Conservation (phyloP, 2,113 vertebrate genomes). For the Saccopteryx leptura region DNA sequence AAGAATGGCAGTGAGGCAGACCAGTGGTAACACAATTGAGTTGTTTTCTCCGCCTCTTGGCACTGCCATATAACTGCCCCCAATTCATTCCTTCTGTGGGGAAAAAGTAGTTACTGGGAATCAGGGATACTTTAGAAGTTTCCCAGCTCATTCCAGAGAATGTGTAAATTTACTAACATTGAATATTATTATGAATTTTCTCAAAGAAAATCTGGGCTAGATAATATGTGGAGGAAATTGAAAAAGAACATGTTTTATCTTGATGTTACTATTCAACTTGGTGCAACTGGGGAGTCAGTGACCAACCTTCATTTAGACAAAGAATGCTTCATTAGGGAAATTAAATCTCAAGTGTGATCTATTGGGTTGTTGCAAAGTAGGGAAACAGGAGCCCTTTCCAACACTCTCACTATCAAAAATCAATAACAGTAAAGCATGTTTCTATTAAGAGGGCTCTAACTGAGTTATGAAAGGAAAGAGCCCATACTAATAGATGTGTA, state of each 20-base stretch:
- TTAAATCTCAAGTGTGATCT: not conserved
- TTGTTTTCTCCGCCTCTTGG: not conserved
- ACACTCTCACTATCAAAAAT: not conserved
- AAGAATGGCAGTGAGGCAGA: not conserved
- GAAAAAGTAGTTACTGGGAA: not conserved
- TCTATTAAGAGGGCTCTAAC: constrained; percentile 5
- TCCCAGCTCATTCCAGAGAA: constrained; percentile 37
- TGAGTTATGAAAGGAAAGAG: constrained; percentile 45
- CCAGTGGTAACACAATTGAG: not conserved
- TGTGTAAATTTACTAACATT: not conserved
- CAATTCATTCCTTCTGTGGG: not conserved
- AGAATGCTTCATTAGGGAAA: constrained; percentile 52
- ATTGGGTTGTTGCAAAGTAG: not conserved
- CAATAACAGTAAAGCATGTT: constrained; percentile 25
- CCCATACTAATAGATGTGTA: not conserved
- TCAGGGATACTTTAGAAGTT: not conserved
- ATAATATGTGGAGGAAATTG: not conserved
- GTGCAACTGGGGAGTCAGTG: not conserved
- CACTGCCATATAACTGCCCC: no score
- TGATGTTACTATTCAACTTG: not conserved
- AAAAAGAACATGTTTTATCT: constrained; percentile 1
- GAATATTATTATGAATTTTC: not conserved
- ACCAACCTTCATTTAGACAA: not conserved
- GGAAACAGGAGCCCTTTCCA: not conserved
- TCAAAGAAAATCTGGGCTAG: not conserved